Percentiles rank a stretch among this genome's conserved stretches.
Conservation (phyloP, 2,113 vertebrate genomes). For the Campylomormyrus numenius region DNA sequence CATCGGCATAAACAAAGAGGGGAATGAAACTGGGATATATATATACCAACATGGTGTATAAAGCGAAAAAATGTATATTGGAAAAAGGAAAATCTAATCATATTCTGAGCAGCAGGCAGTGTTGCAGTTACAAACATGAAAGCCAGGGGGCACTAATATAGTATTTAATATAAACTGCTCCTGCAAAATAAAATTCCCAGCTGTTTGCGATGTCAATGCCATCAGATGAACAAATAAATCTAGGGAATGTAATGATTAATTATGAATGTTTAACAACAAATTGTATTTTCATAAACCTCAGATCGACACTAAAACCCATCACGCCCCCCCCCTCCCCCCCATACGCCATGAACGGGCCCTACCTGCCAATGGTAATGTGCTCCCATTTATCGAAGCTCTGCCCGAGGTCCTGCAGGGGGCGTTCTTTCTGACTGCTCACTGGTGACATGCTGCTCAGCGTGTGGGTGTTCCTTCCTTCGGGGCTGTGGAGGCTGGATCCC, state of each 20-base stretch:
- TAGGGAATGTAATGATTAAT: not conserved
- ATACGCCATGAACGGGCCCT: slow-evolving; percentile 30
- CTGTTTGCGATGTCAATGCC: not conserved
- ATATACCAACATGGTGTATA: not conserved
- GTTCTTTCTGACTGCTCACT: slow-evolving; percentile 61
- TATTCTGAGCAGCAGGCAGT: not conserved
- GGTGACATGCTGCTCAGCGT: slow-evolving; percentile 73
- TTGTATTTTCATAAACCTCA: not conserved
- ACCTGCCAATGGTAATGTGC: slow-evolving; percentile 73
- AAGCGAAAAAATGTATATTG: not conserved
- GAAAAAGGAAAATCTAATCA: not conserved
- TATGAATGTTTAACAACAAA: not conserved
- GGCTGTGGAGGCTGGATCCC: slow-evolving; percentile 79
- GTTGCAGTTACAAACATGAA: not conserved
- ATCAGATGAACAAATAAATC: not conserved
- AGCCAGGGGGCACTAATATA: not conserved
- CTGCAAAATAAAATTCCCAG: not conserved
- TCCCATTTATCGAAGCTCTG: slow-evolving; percentile 89
- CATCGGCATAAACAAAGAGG: not conserved
- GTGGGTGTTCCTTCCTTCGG: slow-evolving; percentile 86
- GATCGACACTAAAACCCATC: not conserved
- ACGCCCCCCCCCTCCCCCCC: not conserved
- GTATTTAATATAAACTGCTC: not conserved
- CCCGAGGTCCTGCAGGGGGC: slow-evolving; percentile 74
- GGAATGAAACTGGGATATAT: not conserved